Base-by-base conservation (phyloP, 2,888 invertebrate species). In the Amitus sp. region DNA sequence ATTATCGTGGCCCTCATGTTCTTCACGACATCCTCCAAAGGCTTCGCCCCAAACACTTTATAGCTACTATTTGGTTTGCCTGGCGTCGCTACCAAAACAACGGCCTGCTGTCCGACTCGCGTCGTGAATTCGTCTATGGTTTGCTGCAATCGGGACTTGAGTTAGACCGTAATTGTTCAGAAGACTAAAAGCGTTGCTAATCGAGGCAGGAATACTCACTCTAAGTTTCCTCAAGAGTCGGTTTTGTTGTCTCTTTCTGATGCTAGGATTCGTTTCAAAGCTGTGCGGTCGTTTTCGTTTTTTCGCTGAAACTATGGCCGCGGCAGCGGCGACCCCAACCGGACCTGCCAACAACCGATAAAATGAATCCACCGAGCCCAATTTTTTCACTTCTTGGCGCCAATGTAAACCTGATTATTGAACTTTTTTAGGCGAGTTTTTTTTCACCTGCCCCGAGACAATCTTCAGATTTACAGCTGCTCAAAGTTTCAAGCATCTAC, bases 91-190 rank as follows among this genome's bases (percentile, higher is more conserved):
- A 97, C 95, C 76, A 98, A 85, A 47, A 98, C 96, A 52, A 98
- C 91, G 0, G 98, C 98, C 83, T 98, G 98, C 80, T 98, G 97
- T 0, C 98, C 98, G 51, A 98, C 97, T 71, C 97, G 87, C 0
- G 96, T 96, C 55, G 96, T 95, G 84, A 97, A 98, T 83, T 98
- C 98, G 73, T 97, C 97, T 75, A 96, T 96, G 17, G 95, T 96
- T 88, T 94, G 94, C 90, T 92, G 76, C 5, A 83, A 80, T 47
- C 52, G 23, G 23, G 7, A 5, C 23, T 23, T 23, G 23, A 23
- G 23, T 23, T 23, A 23, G 23, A 23, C 7, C 7, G 23, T 7
- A 23, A 34, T 6, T 12, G n/a, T 12, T 13, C 4, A 6, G 6
- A 9, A 12, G 34, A 34, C 3, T 34, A 13, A 3, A n/a, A 34